Conservation (phyloP, 2,888 invertebrate genomes). For the Parnassius smintheus region DNA sequence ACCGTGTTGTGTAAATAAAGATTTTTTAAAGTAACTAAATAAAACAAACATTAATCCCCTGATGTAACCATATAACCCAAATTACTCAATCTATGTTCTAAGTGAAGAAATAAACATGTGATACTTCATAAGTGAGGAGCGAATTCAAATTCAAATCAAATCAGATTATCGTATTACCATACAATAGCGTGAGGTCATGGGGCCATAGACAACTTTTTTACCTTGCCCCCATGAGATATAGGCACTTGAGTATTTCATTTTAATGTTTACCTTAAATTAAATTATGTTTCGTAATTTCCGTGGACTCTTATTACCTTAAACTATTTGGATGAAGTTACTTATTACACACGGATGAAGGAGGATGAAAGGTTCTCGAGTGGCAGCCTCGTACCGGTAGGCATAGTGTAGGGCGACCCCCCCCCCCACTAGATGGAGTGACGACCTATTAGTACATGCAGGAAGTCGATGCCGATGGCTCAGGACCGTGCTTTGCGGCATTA, state of each 20-base stretch:
- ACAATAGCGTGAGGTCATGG: slow-evolving; percentile 18
- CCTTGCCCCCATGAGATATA: neutral
- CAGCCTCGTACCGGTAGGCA: no score
- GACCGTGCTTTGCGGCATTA: no score
- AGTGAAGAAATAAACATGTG: neutral
- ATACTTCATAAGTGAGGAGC: neutral
- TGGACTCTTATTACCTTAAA: neutral
- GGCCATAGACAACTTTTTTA: slow-evolving; percentile 17
- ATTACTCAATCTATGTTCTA: neutral
- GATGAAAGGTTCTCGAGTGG: no score
- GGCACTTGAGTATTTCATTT: neutral
- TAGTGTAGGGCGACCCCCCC: no score
- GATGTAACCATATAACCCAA: neutral
- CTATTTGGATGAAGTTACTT: neutral
- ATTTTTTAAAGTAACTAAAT: no score
- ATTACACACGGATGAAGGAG: slow-evolving; percentile 3
- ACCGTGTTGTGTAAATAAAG: no score
- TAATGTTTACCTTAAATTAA: slow-evolving; percentile 12
- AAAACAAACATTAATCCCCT: no score
- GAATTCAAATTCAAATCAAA: slow-evolving; percentile 9
- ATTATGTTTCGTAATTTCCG: slow-evolving; percentile 9
- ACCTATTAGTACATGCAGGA: no score
- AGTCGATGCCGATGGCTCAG: no score
- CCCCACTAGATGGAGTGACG: no score
- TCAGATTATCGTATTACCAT: slow-evolving; percentile 11